These are phyloP conservation scores for Pagetopsis macropterus DNA, from an alignment of 2,797 vertebrate genomes.

Conservation along the genomic window DNA sequence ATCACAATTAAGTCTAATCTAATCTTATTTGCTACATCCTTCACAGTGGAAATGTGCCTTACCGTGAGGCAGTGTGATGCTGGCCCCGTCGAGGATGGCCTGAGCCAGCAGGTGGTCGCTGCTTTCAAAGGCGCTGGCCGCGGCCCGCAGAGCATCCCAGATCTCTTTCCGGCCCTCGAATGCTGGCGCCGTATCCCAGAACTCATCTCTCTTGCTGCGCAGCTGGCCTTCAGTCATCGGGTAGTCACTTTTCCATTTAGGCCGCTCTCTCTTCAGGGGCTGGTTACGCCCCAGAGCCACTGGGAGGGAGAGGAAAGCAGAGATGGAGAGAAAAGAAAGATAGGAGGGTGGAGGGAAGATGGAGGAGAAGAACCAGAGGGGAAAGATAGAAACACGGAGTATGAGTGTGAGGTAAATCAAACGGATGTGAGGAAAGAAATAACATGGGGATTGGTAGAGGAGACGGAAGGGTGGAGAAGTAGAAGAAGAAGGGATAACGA, in stretches of 20 bases:
- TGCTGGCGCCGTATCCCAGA: conserved; percentile 97
- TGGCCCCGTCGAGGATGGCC: conserved; percentile 97
- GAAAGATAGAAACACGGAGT: not conserved
- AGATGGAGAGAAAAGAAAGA: conserved; percentile 8
- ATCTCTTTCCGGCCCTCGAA: conserved; percentile 98
- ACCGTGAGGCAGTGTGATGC: conserved; percentile 97
- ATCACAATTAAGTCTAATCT: no score
- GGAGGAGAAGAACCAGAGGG: conserved; percentile 3
- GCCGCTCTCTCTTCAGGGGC: conserved; percentile 95
- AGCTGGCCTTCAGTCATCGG: conserved; percentile 98
- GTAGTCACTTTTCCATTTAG: conserved; percentile 99
- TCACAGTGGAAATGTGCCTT: conserved; percentile 54
- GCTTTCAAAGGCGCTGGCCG: conserved; percentile 95
- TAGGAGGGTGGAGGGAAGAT: not conserved
- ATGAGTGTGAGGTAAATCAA: not conserved
- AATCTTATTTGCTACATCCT: not conserved
- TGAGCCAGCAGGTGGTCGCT: conserved; percentile 96
- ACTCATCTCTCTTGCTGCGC: conserved; percentile 97
- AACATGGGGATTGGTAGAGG: not conserved
- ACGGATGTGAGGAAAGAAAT: not conserved
- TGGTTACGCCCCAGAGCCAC: conserved; percentile 97
- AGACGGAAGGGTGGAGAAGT: not conserved
- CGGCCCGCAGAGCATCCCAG: conserved; percentile 96
- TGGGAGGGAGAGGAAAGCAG: conserved; percentile 60
- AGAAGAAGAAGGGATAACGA: conserved; percentile 11